Evolutionary conservation across 2,888 invertebrate genomes (phyloP).

Genomic region (Nephrotoma flavescens): DNA sequence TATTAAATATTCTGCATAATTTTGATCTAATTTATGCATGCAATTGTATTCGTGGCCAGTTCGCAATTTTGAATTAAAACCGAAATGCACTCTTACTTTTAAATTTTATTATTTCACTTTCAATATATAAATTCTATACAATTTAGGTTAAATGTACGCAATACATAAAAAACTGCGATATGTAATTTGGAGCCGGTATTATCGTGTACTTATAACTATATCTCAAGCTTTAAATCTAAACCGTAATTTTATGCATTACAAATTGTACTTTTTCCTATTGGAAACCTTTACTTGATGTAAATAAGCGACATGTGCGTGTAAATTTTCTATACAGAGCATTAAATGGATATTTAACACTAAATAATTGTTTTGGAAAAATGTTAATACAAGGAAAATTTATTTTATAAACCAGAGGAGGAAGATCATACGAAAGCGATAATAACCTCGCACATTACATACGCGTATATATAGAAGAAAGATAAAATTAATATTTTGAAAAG

Average conservation of each 20-base stretch:
- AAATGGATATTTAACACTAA: neutral
- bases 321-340: neutral
- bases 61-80: neutral
- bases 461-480: neutral
- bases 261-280: neutral
- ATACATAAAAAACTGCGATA: neutral
- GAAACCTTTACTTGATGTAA: neutral
- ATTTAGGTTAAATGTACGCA: neutral
- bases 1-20: neutral
- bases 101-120: neutral
- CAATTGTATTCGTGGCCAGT: neutral
- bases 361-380: neutral
- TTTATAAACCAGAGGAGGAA: neutral
- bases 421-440: neutral
- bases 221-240: neutral
- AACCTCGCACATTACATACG: neutral
- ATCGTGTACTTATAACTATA: neutral
- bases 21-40: neutral
- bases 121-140: neutral
- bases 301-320: neutral
- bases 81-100: neutral
- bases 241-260: neutral
- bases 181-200: neutral
- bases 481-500: neutral
- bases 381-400: neutral